Evolutionary conservation across 2,113 vertebrate species (phyloP), one percentile per base, ranked within the genome.

Genomic region (Apodemus speciosus): DNA sequence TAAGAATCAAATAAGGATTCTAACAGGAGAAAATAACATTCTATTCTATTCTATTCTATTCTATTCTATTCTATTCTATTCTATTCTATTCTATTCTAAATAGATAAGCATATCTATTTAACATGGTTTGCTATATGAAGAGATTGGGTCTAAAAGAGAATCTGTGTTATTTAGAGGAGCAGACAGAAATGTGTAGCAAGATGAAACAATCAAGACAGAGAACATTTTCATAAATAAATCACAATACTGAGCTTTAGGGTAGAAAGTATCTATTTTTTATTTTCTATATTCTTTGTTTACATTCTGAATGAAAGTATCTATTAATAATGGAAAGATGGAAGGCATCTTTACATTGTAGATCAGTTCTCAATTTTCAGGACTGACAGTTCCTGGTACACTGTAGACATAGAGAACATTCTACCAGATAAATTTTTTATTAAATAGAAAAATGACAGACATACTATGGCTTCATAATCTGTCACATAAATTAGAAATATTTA

Each of bases 151-250:
- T 77, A 60, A 88, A 86, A 46, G 15, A 91, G n/a, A 76, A 64
- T 66, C 18, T 53, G 76, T 62, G 3, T 40, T 6, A 43, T 60
- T 94, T 75, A 86, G 18, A 89, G 10, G 77, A 81, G 2, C 3
- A 92, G 85, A 56, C 53, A n/a, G 10, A 93, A 92, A 13, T 75
- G 83, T 40, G 2, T 5, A 53, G 1, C 2, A 80, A 90, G 64
- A 58, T 81, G 11, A 1, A 84, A 64, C 71, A 85, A 60, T 51
- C 88, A 15, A 79, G 23, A 68, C 2, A 77, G 49, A 85, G 1
- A 86, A 69, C 69, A 92, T 58, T 85, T 38, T 40, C 16, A 77
- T 68, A 88, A 87, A 51, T 76, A 66, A 92, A 73, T 87, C 14
- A 73, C 58, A 90, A 93, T 40, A 5, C 43, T 62, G 25, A 94